phyloP scores from a whole-genome alignment of 2,888 invertebrate species.

The Diaprepes abbreviatus region DNA sequence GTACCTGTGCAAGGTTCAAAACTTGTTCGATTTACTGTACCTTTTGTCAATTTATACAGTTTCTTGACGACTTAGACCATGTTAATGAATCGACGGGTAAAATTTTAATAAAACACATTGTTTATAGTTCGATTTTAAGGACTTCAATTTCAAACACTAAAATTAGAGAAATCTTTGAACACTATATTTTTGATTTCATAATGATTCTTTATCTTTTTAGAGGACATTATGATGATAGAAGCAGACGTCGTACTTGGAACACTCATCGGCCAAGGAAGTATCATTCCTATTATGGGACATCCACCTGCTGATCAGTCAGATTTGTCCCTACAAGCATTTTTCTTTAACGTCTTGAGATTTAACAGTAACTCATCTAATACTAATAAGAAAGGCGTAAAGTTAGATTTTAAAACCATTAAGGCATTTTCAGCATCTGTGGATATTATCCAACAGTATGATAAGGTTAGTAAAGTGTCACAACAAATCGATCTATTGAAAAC shows the following conservation, averaged over 20 bases:
- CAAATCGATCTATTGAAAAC: no score
- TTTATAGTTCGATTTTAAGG: no score
- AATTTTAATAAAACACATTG: no score
- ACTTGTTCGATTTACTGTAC: no score
- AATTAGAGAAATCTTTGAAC: no score
- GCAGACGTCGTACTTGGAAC: slow-evolving; percentile 85
- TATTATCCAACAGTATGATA: slow-evolving; percentile 65
- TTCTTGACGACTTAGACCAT: no score
- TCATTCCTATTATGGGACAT: slow-evolving; percentile 87
- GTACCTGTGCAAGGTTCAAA: no score
- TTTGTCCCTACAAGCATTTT: slow-evolving; percentile 80
- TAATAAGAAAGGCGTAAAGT: slow-evolving; percentile 82
- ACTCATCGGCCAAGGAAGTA: slow-evolving; percentile 66
- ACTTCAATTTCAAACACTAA: no score
- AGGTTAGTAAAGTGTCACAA: no score
- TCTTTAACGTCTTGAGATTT: slow-evolving; percentile 61
- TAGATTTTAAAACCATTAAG: slow-evolving; percentile 88
- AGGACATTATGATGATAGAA: slow-evolving; percentile 80
- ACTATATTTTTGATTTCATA: no score
- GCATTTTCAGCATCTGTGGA: slow-evolving; percentile 75
- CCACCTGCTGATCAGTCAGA: slow-evolving; percentile 82
- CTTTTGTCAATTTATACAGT: no score
- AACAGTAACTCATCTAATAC: slow-evolving; percentile 65
- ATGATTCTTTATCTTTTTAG: slow-evolving; percentile 51
- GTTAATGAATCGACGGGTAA: no score